Evolutionary conservation across 1,140 invertebrate species (phyloP).

Genomic region (Argopecten irradians): DNA sequence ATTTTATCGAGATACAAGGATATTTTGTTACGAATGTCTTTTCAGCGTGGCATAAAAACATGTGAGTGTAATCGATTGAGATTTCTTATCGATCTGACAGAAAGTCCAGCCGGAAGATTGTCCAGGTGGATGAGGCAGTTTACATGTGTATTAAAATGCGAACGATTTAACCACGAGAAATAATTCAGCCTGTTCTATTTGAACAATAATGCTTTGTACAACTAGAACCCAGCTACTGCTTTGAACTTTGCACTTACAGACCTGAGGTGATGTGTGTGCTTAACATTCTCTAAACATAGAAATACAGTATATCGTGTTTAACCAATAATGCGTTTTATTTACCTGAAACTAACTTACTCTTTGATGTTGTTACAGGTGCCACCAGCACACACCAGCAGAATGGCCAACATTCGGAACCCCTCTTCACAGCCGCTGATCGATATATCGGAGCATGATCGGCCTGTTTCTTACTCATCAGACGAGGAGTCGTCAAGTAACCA

Average conservation of each 20-base stretch:
- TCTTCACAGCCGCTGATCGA: constrained; percentile 46
- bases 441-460: constrained; percentile 43
- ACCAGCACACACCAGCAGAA: constrained; percentile 43
- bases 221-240: background rate
- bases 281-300: background rate
- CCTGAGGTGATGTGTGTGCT: background rate
- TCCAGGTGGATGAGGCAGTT: background rate
- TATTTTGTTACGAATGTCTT: background rate
- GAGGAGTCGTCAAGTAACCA: constrained; percentile 50
- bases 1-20: background rate
- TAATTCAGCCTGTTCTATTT: background rate
- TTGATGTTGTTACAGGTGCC: constrained; percentile 45
- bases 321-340: constrained; percentile 1
- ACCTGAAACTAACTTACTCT: constrained; percentile 26
- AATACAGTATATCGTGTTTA: background rate
- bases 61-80: background rate
- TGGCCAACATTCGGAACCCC: constrained; percentile 47
- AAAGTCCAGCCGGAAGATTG: background rate
- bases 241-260: background rate
- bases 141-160: background rate
- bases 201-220: background rate
- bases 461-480: constrained; percentile 49
- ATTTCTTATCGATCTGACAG: background rate
- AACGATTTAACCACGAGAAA: background rate
- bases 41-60: background rate